phyloP scores from a whole-genome alignment of 2,797 vertebrate genomes.

The Notoglanidium macrostoma region DNA sequence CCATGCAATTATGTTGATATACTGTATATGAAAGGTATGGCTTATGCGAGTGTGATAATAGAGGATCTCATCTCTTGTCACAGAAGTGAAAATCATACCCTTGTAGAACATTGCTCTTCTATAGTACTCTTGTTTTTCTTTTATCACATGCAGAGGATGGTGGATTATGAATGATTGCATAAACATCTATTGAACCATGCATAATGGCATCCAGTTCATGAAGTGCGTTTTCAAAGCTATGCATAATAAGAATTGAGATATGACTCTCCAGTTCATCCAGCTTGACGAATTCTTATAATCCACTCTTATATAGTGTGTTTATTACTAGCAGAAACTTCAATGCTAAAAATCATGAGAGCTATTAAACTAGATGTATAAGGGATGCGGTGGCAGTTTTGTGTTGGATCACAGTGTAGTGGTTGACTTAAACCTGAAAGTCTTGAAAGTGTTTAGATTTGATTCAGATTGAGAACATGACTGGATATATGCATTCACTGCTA shows the following conservation, averaged over 20 bases:
- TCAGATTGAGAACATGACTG: neutral
- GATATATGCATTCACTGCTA: conserved; percentile 31
- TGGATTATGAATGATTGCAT: conserved; percentile 38
- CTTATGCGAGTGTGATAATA: neutral
- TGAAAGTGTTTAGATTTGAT: conserved; percentile 8
- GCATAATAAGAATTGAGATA: neutral
- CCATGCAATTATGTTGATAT: neutral
- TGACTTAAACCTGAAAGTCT: neutral
- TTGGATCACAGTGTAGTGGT: neutral
- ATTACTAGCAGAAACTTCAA: neutral
- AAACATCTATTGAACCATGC: conserved; percentile 40
- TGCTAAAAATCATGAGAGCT: neutral
- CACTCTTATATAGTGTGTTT: too few species aligned
- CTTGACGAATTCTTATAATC: neutral
- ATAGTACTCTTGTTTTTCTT: neutral
- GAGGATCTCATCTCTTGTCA: neutral
- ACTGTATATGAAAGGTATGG: neutral
- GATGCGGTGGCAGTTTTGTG: neutral
- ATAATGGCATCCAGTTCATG: conserved; percentile 36
- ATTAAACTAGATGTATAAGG: neutral
- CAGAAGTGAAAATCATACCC: neutral
- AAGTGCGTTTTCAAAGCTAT: conserved; percentile 19
- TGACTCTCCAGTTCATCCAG: neutral
- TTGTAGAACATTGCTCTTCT: neutral
- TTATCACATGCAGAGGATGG: conserved; percentile 15